Conservation (phyloP, 2,797 vertebrate species). For the Champsocephalus esox region DNA sequence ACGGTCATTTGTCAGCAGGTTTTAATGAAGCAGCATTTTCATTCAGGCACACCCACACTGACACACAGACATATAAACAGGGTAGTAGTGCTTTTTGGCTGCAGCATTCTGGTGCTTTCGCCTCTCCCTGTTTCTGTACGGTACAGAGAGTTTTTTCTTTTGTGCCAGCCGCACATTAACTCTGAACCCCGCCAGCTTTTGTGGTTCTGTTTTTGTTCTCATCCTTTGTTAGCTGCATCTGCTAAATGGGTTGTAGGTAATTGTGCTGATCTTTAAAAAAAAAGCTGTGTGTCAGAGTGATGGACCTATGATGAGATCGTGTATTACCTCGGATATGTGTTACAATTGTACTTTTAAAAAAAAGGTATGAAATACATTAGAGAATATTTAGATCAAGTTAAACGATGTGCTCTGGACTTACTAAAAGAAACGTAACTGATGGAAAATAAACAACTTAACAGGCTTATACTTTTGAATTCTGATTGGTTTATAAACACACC, state of each 20-base stretch:
- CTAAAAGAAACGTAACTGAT: not conserved
- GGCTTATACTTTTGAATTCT: not conserved
- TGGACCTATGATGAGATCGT: slow-evolving; percentile 9
- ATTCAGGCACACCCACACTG: slow-evolving; percentile 56
- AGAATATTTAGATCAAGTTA: not conserved
- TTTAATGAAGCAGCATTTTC: slow-evolving; percentile 73
- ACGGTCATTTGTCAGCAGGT: slow-evolving; percentile 75
- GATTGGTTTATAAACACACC: not conserved
- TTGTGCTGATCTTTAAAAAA: slow-evolving; percentile 39
- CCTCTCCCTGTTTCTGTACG: slow-evolving; percentile 45
- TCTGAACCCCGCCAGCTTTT: slow-evolving; percentile 51
- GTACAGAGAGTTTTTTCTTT: slow-evolving; percentile 65
- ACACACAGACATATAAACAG: slow-evolving; percentile 33
- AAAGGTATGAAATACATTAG: not conserved
- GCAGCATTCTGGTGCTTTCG: slow-evolving; percentile 78
- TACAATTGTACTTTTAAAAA: slow-evolving; percentile 14
- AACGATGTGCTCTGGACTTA: not conserved
- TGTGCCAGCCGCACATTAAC: slow-evolving; percentile 48
- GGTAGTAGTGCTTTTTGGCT: slow-evolving; percentile 58
- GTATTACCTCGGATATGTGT: slow-evolving; percentile 3
- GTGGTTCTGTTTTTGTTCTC: slow-evolving; percentile 41
- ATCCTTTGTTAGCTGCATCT: slow-evolving; percentile 36
- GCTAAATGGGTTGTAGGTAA: slow-evolving; percentile 34
- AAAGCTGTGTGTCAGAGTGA: slow-evolving; percentile 26
- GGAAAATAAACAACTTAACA: not conserved